Evolutionary conservation across 1,140 invertebrate genomes (phyloP), one percentile per base, ranked within the genome.

Genomic region (Parapsyche elsis): DNA sequence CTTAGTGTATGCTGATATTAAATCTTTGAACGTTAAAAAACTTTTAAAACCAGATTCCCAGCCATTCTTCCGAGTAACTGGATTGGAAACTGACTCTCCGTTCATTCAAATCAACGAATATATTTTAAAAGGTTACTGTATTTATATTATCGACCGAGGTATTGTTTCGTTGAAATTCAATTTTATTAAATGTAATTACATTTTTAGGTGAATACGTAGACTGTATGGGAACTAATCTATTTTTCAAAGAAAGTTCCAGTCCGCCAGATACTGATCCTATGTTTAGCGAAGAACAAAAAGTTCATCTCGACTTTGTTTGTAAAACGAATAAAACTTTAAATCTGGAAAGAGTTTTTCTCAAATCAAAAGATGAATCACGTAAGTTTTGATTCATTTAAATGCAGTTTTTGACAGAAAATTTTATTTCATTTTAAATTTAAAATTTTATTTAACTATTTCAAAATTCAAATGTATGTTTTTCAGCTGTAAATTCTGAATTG

Each of bases 301-400:
- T 86, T 77, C 86, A 84, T 80, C 81, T 89, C 21, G 87, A 88
- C 80, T 89, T 86, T 83, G 5, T 87, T 14, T 85, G 84, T 75
- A 88, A 88, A 83, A 86, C 87, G 21, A 86, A 84, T 57, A 89
- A 89, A 84, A 83, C 83, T 71, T 74, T 89, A 44, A 85, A 84
- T 77, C 85, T 88, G 83, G 85, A 88, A 81, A 87, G 87, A 85
- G 86, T 87, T 26, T 88, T 88, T 85, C 83, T 89, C n/a, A 86
- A 85, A 71, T 84, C 85, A 9, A 88, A 86, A 81, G 85, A 87
- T 81, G 86, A 85, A 57, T 82, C 76, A 79, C 84, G 85, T 86
- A 81, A 76, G 5, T 79, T n/a, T 5, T 24, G 59, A 1, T 49
- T 45, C 10, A 26, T 38, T 67, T 67, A 24, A 24, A 7, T 7